Base-by-base conservation (phyloP, 2,888 invertebrate species). In the Xanthia icteritia region DNA sequence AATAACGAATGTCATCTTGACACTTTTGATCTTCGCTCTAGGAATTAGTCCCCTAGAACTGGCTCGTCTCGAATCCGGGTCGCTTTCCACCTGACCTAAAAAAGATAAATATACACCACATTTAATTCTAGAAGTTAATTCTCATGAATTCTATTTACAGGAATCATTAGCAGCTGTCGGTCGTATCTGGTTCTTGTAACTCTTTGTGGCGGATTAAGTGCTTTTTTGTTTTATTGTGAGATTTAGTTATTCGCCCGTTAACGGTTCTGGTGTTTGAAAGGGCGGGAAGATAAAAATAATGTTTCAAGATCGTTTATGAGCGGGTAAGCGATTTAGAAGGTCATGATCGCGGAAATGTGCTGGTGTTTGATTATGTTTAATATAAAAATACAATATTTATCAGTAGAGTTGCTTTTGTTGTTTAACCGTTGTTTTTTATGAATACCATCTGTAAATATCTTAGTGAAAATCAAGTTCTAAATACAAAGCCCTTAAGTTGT, bases 1-100 rank as follows among this genome's bases (percentile, higher is more conserved):
- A 92, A 99, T 99, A 88, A 99, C 99, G 88, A 99, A 98, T 4
- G 99, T 99, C 99, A 99, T 99, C 96, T 99, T 99, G 82, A 99
- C 99, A 77, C 99, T 99, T 97, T 99, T 99, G 91, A 99, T 99
- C 97, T 99, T 99, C 65, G 99, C 99, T 87, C 98, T 97, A 0
- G 99, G 99, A 92, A 99, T 99, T 71, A 99, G 97, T 39, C 99
- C 99, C 72, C 99, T 97, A 0, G 99, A 99, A 90, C 99, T 99
- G 42, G 99, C 99, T 75, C 99, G 97, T 78, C 98, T 96, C 3
- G 98, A 97, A 84, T 97, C 97, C 13, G 97, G 96, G 81, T 97
- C 97, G 77, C 95, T 96, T 84, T 96, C 96, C 68, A 95, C 89
- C 83, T 96, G 96, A 85, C 96, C 96, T 96, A 93, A 27, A 94